Percentiles rank a stretch among this genome's conserved stretches.
phyloP scores from a whole-genome alignment of 1,140 invertebrate species.

The Lordiphosa collinella region DNA sequence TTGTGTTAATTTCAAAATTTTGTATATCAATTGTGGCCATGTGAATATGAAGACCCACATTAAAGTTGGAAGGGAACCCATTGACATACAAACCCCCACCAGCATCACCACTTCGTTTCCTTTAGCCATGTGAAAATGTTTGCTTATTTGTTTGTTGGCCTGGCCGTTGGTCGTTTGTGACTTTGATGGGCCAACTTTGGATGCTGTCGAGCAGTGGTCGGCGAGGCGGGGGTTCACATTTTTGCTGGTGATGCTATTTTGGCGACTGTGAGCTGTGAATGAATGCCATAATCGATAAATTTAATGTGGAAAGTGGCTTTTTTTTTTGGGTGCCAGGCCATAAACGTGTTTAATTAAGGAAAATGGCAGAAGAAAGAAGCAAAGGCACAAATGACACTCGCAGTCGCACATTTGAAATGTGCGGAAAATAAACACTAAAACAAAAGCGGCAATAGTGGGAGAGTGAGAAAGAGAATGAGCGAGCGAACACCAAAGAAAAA shows the following conservation, averaged over 20 bases:
- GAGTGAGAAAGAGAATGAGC: not conserved
- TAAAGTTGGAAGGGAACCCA: not conserved
- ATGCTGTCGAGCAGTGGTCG: not conserved
- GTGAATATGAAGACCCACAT: too few relatives aligned
- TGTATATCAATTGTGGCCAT: too few relatives aligned
- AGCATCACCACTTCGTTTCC: not conserved
- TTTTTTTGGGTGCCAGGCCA: constrained; percentile 29
- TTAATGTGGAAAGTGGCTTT: constrained; percentile 68
- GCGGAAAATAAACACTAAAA: constrained; percentile 49
- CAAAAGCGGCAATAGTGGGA: constrained; percentile 46
- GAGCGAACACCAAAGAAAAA: constrained; percentile 50
- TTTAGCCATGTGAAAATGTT: constrained; percentile 27
- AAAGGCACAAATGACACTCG: constrained; percentile 44
- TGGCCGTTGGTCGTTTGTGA: constrained; percentile 48
- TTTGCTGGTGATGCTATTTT: constrained; percentile 61
- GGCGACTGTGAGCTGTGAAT: constrained; percentile 53
- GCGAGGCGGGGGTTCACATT: not conserved
- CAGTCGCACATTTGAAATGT: constrained; percentile 50
- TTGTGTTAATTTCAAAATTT: too few relatives aligned
- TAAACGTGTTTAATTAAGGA: constrained; percentile 73
- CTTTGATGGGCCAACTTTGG: constrained; percentile 49
- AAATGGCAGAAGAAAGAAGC: constrained; percentile 29
- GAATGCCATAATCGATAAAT: constrained; percentile 76
- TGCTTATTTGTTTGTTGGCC: constrained; percentile 40
- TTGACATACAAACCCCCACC: constrained; percentile 2